These are phyloP conservation scores for Drosophila neocordata DNA, from an alignment of 1,140 invertebrate species.

Conservation along the genomic window DNA sequence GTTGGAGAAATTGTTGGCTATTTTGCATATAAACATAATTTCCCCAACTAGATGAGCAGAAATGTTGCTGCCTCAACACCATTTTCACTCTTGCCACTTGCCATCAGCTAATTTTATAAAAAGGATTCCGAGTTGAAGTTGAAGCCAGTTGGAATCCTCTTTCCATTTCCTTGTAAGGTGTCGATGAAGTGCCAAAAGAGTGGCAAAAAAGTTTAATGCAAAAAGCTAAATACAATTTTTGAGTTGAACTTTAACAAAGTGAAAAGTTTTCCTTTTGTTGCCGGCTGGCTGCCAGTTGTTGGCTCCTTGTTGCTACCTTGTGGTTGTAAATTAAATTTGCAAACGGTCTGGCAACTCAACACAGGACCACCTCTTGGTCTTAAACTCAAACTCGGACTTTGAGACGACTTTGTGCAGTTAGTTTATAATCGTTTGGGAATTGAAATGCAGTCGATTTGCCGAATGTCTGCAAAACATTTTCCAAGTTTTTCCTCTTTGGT, in stretches of 20 bases:
- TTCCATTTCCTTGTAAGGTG: constrained; percentile 35
- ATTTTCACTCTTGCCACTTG: too few relatives aligned
- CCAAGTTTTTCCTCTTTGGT: constrained; percentile 51
- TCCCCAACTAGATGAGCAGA: constrained; percentile 56
- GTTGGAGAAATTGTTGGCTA: constrained; percentile 34
- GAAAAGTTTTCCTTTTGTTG: constrained; percentile 51
- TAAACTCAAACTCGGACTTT: neutral
- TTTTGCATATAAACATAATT: constrained; percentile 34
- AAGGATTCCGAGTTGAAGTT: neutral
- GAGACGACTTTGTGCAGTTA: constrained; percentile 23
- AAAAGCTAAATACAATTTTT: constrained; percentile 49
- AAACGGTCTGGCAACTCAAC: constrained; percentile 62
- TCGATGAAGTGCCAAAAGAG: constrained; percentile 66
- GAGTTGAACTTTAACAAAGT: constrained; percentile 73
- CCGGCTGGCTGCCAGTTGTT: constrained; percentile 16
- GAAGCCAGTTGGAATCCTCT: neutral
- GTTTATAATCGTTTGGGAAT: constrained; percentile 81
- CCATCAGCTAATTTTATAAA: constrained; percentile 56
- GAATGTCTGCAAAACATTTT: constrained; percentile 48
- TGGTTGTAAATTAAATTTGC: constrained; percentile 79
- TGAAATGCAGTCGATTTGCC: constrained; percentile 72
- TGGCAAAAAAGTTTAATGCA: constrained; percentile 17
- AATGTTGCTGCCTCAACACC: too few relatives aligned
- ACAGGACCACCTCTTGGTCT: constrained; percentile 12
- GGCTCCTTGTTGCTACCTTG: constrained; percentile 48